Base-by-base conservation (phyloP, 23 tunicate species). In the Halocynthia aurantium region DNA sequence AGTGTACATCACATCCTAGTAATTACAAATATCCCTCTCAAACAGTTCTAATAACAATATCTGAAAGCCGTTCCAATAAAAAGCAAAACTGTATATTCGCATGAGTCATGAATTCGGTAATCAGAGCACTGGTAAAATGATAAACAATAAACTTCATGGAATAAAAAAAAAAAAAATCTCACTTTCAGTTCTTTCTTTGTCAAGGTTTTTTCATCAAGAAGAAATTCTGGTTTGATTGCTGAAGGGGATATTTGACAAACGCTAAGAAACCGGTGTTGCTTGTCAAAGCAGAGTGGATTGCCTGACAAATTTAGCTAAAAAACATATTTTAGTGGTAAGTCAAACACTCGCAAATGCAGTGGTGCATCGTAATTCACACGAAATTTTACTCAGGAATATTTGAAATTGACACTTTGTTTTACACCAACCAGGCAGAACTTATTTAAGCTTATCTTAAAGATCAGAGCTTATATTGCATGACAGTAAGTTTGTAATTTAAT, bases 1-100 rank as follows among this genome's bases (percentile, higher is more conserved):
- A 74, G 78, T 74, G 31, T 74, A 74, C 78, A 74, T 74, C n/a
- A 54, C 78, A 53, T 74, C 78, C 78, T 74, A 18, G 56, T 54
- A 74, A 11, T 17, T 15, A 67, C 19, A n/a, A 20, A 22, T 67
- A 67, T 2, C 19, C 19, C 4, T 15, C 19, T 11, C 21, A 19
- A 67, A n/a, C 72, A 11, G 44, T 31, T 31, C 44, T 4, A 31
- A 31, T 4, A 31, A 31, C 44, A 31, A 31, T 31, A 31, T 31
- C 44, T 31, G 44, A 31, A 31, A 31, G 44, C 44, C 1, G 44
- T 4, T 31, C 44, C 4, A 31, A 31, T 31, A 31, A 31, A 31
- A 31, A 31, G 44, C 44, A 31, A 31, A 31, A 31, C 44, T 31
- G 44, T 31, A 31, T 31, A 31, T 31, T 31, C 44, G 44, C 44